These are phyloP conservation scores for Hyppa rectilinea DNA, from an alignment of 2,888 invertebrate species.

Conservation along the genomic window DNA sequence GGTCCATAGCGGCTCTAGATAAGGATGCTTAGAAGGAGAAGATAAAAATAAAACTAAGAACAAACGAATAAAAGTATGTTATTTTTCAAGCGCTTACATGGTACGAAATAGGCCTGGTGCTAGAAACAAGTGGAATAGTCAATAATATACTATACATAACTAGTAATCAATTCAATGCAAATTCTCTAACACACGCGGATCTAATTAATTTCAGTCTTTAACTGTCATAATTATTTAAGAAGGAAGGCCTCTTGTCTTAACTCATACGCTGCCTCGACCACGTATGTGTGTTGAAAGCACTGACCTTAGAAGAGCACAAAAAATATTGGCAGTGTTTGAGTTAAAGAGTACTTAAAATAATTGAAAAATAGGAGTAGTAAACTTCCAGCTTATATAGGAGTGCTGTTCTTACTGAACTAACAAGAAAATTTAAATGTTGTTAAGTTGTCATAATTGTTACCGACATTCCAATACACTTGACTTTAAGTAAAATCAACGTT, in stretches of 20 bases:
- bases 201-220: neutral
- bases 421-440: no score
- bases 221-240: neutral
- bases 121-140: slow-evolving; percentile 59
- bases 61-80: slow-evolving; percentile 4
- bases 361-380: neutral
- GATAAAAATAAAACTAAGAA: no score
- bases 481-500: no score
- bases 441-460: no score
- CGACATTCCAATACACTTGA: no score
- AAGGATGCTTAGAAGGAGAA: no score
- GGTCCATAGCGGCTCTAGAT: no score
- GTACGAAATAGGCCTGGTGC: slow-evolving; percentile 34
- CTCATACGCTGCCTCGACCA: no score
- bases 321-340: no score
- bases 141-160: slow-evolving; percentile 1
- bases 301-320: no score
- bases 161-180: slow-evolving; percentile 1
- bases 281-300: no score
- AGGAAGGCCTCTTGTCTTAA: neutral
- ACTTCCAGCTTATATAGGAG: neutral
- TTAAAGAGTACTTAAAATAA: neutral
- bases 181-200: neutral
- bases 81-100: slow-evolving; percentile 26
- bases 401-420: neutral